Conservation (phyloP, 2,113 vertebrate genomes). For the Cygnus buccinator region DNA sequence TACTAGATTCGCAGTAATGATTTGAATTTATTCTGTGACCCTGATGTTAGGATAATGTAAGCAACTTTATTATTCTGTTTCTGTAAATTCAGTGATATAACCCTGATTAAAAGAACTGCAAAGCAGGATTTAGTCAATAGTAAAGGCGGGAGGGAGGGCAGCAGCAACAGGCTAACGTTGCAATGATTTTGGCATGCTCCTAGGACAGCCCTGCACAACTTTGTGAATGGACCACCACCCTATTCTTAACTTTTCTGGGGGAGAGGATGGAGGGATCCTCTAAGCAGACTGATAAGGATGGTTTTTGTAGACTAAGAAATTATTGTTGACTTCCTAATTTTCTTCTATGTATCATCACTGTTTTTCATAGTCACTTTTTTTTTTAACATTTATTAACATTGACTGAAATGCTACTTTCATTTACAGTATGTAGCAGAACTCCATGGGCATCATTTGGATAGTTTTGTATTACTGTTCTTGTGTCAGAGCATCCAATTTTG, state of each 20-base stretch:
- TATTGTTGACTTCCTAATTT: background rate
- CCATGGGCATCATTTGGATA: background rate
- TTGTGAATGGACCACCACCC: background rate
- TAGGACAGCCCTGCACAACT: background rate
- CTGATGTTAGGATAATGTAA: background rate
- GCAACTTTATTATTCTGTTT: background rate
- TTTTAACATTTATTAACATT: background rate
- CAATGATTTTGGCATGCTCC: background rate
- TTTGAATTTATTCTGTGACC: background rate
- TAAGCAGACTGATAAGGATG: background rate
- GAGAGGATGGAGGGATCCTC: background rate
- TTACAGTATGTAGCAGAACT: background rate
- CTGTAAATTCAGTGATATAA: background rate
- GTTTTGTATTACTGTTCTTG: background rate
- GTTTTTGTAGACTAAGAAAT: background rate
- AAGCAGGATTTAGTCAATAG: background rate
- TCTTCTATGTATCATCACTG: background rate
- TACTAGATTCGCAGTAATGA: background rate
- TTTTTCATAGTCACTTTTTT: background rate
- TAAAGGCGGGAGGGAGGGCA: background rate
- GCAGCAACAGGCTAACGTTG: background rate
- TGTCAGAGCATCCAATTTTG: background rate
- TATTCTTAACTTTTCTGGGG: background rate
- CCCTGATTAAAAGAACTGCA: background rate
- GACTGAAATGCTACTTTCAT: background rate